phyloP scores from a whole-genome alignment of 2,113 vertebrate genomes.

The Pseudorhombus dupliciocellatus region DNA sequence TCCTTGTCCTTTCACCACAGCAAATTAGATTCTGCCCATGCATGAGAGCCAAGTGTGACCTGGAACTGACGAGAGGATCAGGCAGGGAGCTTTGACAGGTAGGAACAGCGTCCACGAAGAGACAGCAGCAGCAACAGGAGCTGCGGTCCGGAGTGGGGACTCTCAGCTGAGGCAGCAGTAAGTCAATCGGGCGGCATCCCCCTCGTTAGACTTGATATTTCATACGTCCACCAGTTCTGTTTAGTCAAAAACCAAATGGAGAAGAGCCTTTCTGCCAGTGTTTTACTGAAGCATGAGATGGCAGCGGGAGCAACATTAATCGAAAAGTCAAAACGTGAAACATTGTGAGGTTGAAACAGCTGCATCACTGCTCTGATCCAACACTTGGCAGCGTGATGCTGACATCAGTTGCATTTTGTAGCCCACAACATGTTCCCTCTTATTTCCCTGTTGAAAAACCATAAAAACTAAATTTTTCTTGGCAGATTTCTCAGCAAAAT shows the following conservation, averaged over 20 bases:
- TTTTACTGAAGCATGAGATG: conserved; percentile 9
- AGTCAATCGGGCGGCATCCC: conserved; percentile 1
- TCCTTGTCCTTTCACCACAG: conserved; percentile 82
- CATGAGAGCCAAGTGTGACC: conserved; percentile 79
- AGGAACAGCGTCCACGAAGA: conserved; percentile 41
- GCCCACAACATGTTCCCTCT: background rate
- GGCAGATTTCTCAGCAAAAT: background rate
- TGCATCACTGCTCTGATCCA: conserved; percentile 17
- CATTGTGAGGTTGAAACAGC: conserved; percentile 18
- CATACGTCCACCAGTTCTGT: background rate
- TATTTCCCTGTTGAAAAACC: background rate
- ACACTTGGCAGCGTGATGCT: background rate
- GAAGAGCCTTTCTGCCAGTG: background rate
- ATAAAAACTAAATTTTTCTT: background rate
- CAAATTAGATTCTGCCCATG: conserved; percentile 81
- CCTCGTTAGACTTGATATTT: background rate
- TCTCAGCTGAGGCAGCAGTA: conserved; percentile 1
- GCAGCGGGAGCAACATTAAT: conserved; percentile 9
- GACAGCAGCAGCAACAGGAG: conserved; percentile 18
- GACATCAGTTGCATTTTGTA: conserved; percentile 1
- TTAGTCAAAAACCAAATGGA: background rate
- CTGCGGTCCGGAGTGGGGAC: conserved; percentile 17
- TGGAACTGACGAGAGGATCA: conserved; percentile 79
- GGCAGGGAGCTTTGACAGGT: conserved; percentile 70
- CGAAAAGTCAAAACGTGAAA: conserved; percentile 7